Evolutionary conservation across 64 coral and sea anemone genomes (phyloP), one percentile per base, ranked within the genome.

Genomic region (Trachythela sp.): DNA sequence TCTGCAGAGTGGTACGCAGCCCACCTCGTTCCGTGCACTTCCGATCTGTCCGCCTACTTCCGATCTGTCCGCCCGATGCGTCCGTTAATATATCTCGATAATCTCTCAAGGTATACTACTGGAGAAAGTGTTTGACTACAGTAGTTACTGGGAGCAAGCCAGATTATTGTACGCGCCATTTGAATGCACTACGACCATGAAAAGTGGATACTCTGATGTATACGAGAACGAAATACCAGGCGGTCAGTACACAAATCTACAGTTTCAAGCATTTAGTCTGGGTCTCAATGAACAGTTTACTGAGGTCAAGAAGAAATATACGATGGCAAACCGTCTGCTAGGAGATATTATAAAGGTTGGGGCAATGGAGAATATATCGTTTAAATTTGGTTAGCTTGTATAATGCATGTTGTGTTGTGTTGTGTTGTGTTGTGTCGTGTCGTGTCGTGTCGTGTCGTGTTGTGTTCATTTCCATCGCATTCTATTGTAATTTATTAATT

Each of bases 211-310:
- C 75, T 91, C 96, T 9, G 96, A 99, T 32, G 96, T 99, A 7
- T 99, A 99, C 45, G 91, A 99, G 36, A 99, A 99, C 52, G 96
- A 99, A 86, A 99, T 99, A 36, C 96, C 96, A 0, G 96, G 96
- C 0, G 96, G 96, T 18, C 96, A 99, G 72, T 99, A 99, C 48
- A 99, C 96, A 26, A 99, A 99, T 54, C 87, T 99, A 17, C 96
- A 99, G 43, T 99, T 99, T 93, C 96, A 99, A 84, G 96, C 96
- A 8, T 95, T 95, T 59, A 95, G 89, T 18, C 86, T 99, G 14
- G 96, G 96, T 6, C 93, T 99, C 34, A 89, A 86, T 13, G 96
- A 99, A 52, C 91, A 95, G 86, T 99, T 99, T 40, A 56, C 93
- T 8, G 93, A 99, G 3, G 92, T 99, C 18, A 99, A 99, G 76